Conservation (phyloP, 2,797 vertebrate species). For the Cirrhinus molitorella region DNA sequence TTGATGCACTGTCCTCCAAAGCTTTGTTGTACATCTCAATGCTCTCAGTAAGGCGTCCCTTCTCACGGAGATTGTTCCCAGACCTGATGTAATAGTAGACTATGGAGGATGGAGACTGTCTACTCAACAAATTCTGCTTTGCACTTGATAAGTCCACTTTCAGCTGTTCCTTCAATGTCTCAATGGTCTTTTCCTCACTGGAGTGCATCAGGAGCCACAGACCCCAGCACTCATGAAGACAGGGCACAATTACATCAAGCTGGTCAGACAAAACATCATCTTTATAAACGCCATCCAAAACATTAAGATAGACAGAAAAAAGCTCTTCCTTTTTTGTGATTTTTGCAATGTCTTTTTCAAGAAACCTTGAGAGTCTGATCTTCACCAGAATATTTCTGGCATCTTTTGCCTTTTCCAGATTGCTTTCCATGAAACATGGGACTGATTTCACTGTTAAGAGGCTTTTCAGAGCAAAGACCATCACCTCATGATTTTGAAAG, state of each 20-base stretch:
- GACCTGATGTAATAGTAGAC: conserved; percentile 28
- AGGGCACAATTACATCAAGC: conserved; percentile 28
- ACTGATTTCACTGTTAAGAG: neutral
- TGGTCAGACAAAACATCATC: neutral
- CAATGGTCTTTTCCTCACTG: conserved; percentile 31
- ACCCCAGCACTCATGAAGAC: conserved; percentile 57
- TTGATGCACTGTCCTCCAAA: conserved; percentile 62
- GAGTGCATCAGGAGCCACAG: conserved; percentile 51
- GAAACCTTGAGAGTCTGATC: conserved; percentile 24
- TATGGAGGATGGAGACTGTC: conserved; percentile 62
- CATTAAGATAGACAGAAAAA: conserved; percentile 55
- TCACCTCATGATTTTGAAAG: neutral
- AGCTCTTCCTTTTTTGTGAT: conserved; percentile 59
- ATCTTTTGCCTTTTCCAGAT: conserved; percentile 34
- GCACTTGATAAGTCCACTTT: conserved; percentile 51
- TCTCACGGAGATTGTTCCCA: conserved; percentile 32
- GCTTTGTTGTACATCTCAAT: conserved; percentile 54
- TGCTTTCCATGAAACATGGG: neutral
- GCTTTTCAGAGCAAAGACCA: neutral
- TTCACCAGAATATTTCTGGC: conserved; percentile 33
- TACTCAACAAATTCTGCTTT: conserved; percentile 34
- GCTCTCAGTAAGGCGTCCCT: conserved; percentile 32
- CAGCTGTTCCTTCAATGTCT: conserved; percentile 52
- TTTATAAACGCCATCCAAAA: conserved; percentile 25
- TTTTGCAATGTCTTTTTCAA: conserved; percentile 55